These are phyloP conservation scores for Allophyes oxyacanthae DNA, from an alignment of 2,888 invertebrate genomes.

Conservation along the genomic window DNA sequence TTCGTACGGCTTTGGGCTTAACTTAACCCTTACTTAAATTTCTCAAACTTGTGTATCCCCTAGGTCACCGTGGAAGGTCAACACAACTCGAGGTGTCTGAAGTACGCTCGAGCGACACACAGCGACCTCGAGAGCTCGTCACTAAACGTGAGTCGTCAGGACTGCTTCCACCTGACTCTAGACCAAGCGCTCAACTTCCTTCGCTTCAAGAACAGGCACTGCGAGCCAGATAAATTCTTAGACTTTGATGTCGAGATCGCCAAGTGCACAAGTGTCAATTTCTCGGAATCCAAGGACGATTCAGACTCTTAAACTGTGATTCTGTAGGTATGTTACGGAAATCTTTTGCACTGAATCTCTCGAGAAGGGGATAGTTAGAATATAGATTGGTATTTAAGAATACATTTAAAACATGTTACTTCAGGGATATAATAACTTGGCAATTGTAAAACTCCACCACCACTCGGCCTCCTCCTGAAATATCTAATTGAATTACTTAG, in stretches of 20 bases:
- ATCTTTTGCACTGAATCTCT: too few species aligned
- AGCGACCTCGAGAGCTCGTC: conserved; percentile 80
- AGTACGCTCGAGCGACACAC: conserved; percentile 78
- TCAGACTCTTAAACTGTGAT: conserved; percentile 61
- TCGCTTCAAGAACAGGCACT: conserved; percentile 72
- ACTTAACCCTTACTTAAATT: too few species aligned
- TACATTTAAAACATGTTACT: background rate
- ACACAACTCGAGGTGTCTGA: conserved; percentile 71
- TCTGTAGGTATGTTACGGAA: conserved; percentile 1
- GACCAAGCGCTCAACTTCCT: conserved; percentile 82
- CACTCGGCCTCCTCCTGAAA: background rate
- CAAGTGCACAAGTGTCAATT: conserved; percentile 49
- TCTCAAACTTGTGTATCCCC: background rate
- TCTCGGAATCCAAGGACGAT: conserved; percentile 54
- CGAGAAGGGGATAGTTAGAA: too few species aligned
- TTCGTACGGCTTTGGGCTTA: too few species aligned
- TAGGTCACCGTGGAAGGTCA: conserved; percentile 77
- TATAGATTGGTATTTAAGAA: too few species aligned
- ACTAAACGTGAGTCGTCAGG: conserved; percentile 74
- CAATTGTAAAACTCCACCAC: too few species aligned
- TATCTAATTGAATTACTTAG: background rate
- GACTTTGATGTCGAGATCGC: conserved; percentile 69
- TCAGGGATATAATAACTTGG: conserved; percentile 6
- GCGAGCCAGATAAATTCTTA: conserved; percentile 71
- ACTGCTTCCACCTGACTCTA: conserved; percentile 81